Evolutionary conservation across 2,797 vertebrate genomes (phyloP).

Genomic region (Coendou prehensilis): DNA sequence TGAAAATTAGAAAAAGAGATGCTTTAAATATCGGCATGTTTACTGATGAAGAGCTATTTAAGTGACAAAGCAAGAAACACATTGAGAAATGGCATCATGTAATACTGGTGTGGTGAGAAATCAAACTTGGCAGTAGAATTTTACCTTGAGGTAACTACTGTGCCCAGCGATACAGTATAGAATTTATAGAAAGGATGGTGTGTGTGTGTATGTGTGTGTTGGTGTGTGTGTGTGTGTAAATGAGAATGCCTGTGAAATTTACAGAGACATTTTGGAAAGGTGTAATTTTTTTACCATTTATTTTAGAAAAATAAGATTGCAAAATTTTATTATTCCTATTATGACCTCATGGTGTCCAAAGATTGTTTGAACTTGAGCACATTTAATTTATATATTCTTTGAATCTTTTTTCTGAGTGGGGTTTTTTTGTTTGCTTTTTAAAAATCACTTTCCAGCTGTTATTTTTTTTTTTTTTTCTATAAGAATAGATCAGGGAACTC

Average conservation of each 20-base stretch:
- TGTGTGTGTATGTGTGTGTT: neutral
- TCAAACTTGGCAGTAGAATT: neutral
- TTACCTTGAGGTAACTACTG: neutral
- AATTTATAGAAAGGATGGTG: neutral
- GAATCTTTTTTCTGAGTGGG: neutral
- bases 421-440: neutral
- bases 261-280: neutral
- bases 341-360: neutral
- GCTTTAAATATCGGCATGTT: neutral
- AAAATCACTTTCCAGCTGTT: neutral
- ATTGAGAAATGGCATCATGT: neutral
- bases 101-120: neutral
- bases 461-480: neutral
- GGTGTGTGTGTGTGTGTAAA: neutral
- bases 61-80: neutral
- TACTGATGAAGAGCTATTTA: neutral
- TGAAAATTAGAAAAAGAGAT: neutral
- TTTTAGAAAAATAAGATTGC: neutral
- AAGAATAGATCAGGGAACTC: neutral
- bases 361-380: neutral
- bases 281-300: neutral
- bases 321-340: slow-evolving; percentile 6
- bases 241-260: neutral
- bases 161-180: no score
- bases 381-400: neutral